Evolutionary conservation across 2,113 vertebrate species (phyloP).

Genomic region (Megalops atlanticus): DNA sequence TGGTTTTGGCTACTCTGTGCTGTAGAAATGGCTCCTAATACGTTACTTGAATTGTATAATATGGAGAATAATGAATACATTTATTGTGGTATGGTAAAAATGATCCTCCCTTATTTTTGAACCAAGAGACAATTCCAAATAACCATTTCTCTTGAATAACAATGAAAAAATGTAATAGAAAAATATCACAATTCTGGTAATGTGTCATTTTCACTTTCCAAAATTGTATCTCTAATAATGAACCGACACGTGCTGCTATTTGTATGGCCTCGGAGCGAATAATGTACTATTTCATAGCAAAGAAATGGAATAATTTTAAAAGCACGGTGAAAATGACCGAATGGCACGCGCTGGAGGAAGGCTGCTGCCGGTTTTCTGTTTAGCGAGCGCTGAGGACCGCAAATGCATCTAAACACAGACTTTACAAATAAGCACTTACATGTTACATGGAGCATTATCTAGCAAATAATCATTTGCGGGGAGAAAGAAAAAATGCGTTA

Average conservation of each 20-base stretch:
- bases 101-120: constrained; percentile 8
- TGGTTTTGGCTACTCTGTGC: too few relatives aligned
- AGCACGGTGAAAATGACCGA: constrained; percentile 37
- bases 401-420: constrained; percentile 72
- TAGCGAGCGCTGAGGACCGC: constrained; percentile 68
- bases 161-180: constrained; percentile 12
- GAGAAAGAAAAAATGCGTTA: constrained; percentile 80
- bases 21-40: too few relatives aligned
- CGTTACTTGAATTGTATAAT: too few relatives aligned
- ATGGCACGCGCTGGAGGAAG: constrained; percentile 24
- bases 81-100: constrained; percentile 19
- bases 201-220: constrained; percentile 15
- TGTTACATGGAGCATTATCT: constrained; percentile 79
- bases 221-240: constrained; percentile 18
- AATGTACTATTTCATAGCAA: constrained; percentile 28
- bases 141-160: constrained; percentile 25
- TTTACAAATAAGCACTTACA: constrained; percentile 83
- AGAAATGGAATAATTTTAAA: constrained; percentile 32
- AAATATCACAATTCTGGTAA: constrained; percentile 21
- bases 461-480: constrained; percentile 82
- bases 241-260: neutral
- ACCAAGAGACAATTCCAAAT: constrained; percentile 16
- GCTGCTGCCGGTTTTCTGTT: constrained; percentile 62
- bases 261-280: constrained; percentile 16
- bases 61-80: constrained; percentile 21